Evolutionary conservation across 1,140 invertebrate species (phyloP).

Genomic region (Aphelenchoides avenae): DNA sequence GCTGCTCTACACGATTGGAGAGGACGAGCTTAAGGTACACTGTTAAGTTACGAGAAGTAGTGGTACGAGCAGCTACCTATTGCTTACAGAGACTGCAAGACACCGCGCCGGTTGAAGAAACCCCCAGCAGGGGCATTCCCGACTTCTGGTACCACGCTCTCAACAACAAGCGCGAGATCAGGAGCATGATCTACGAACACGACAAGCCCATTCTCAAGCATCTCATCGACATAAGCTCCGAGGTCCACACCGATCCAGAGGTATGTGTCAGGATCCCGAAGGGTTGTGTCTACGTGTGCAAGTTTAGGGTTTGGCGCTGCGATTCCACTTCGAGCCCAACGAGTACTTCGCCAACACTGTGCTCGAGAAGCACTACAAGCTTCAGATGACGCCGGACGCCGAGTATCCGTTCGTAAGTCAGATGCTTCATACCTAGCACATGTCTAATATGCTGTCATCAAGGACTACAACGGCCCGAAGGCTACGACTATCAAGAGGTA

Average conservation of each 20-base stretch:
- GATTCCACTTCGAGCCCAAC: slow-evolving; percentile 89
- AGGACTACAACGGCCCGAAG: slow-evolving; percentile 95
- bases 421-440: too few relatives aligned
- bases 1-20: slow-evolving; percentile 59
- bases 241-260: slow-evolving; percentile 71
- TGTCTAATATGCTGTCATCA: too few relatives aligned
- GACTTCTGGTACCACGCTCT: slow-evolving; percentile 96
- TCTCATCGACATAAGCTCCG: slow-evolving; percentile 81
- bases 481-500: slow-evolving; percentile 84
- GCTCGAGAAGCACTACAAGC: slow-evolving; percentile 87
- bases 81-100: slow-evolving; percentile 20
- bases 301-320: slow-evolving; percentile 76
- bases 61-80: not conserved
- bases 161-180: slow-evolving; percentile 82
- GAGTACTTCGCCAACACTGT: slow-evolving; percentile 88
- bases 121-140: slow-evolving; percentile 74
- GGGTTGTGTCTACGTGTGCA: not conserved
- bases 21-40: slow-evolving; percentile 58
- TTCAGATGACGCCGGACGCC: slow-evolving; percentile 83
- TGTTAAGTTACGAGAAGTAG: slow-evolving; percentile 4
- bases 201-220: slow-evolving; percentile 89
- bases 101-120: slow-evolving; percentile 1
- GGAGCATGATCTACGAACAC: slow-evolving; percentile 75
- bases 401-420: slow-evolving; percentile 76
- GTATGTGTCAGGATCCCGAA: slow-evolving; percentile 58